A percentile compares a stretch with the other conserved stretches of the same genome.
Conservation (phyloP, 1,140 invertebrate genomes). For the Drosophila parabipectinata region DNA sequence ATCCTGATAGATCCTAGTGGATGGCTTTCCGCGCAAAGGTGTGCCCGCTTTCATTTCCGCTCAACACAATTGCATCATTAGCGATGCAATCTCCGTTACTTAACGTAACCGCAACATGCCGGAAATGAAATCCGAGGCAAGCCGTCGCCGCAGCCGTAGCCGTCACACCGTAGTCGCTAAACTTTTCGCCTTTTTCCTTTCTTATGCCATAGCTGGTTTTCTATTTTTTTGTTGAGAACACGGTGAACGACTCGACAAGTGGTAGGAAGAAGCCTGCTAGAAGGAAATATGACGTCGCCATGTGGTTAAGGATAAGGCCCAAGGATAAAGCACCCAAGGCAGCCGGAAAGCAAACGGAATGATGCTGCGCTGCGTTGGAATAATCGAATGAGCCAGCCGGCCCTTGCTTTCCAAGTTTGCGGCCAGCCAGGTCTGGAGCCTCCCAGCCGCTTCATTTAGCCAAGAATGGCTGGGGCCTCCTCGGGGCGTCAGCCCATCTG, state of each 20-base stretch:
- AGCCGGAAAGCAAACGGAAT: slow-evolving; percentile 73
- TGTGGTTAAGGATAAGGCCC: slow-evolving; percentile 31
- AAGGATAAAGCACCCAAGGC: slow-evolving; percentile 24
- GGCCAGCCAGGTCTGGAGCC: slow-evolving; percentile 22
- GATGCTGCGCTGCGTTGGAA: slow-evolving; percentile 68
- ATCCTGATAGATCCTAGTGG: slow-evolving; percentile 11
- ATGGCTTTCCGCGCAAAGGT: not conserved
- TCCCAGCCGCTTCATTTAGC: slow-evolving; percentile 64
- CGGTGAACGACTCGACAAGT: slow-evolving; percentile 79
- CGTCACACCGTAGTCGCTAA: slow-evolving; percentile 51
- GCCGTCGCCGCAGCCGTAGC: slow-evolving; percentile 46
- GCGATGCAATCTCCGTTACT: slow-evolving; percentile 82
- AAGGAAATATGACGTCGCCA: slow-evolving; percentile 74
- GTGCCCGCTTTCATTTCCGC: slow-evolving; percentile 76
- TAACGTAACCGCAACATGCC: slow-evolving; percentile 81
- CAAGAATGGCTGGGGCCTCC: slow-evolving; percentile 1
- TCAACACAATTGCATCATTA: slow-evolving; percentile 81
- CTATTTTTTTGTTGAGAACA: not conserved
- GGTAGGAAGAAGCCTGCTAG: slow-evolving; percentile 11
- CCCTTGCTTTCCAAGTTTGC: not conserved
- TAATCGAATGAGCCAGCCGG: slow-evolving; percentile 67
- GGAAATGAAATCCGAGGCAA: slow-evolving; percentile 80
- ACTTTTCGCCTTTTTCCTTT: slow-evolving; percentile 37
- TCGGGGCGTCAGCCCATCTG: slow-evolving; percentile 25
- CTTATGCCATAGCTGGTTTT: not conserved